phyloP scores from a whole-genome alignment of 2,888 invertebrate species.

The Melolontha melolontha region DNA sequence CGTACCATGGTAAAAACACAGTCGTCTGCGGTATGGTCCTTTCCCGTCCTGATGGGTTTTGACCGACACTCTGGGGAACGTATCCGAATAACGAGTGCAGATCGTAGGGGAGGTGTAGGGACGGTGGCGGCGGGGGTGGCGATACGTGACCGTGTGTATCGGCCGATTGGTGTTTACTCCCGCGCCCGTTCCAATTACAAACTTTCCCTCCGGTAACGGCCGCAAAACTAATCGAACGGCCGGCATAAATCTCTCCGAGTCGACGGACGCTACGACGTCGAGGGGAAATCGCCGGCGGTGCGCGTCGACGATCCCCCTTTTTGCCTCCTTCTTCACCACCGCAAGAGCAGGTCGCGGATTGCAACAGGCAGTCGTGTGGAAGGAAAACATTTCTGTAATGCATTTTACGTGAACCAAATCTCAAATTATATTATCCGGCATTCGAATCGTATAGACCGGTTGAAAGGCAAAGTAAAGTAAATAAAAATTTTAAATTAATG shows the following conservation, averaged over 20 bases:
- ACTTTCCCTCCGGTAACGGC: slow-evolving; percentile 50
- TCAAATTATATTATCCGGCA: background rate
- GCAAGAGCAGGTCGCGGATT: slow-evolving; percentile 4
- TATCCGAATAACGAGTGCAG: background rate
- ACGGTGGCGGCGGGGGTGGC: slow-evolving; percentile 44
- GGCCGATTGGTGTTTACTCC: slow-evolving; percentile 51
- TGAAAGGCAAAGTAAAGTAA: too few relatives aligned
- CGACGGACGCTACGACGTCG: slow-evolving; percentile 3
- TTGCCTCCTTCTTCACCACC: background rate
- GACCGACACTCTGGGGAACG: slow-evolving; percentile 8
- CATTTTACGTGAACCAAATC: slow-evolving; percentile 21
- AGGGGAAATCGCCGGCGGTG: slow-evolving; percentile 20
- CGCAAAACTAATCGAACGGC: slow-evolving; percentile 54
- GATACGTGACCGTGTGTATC: slow-evolving; percentile 46
- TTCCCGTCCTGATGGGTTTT: too few relatives aligned
- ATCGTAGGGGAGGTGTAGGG: slow-evolving; percentile 5
- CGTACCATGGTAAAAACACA: too few relatives aligned
- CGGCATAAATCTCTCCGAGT: slow-evolving; percentile 50
- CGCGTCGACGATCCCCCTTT: slow-evolving; percentile 17
- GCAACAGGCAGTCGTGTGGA: slow-evolving; percentile 27
- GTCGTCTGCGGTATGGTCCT: too few relatives aligned
- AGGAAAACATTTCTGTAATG: slow-evolving; percentile 15
- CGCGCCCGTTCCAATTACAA: slow-evolving; percentile 53
- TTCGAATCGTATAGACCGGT: background rate
- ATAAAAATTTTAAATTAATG: too few relatives aligned